Percentiles rank a stretch among this genome's conserved stretches.
Conservation (phyloP, 2,888 invertebrate species). For the Leptopterna dolabrata region DNA sequence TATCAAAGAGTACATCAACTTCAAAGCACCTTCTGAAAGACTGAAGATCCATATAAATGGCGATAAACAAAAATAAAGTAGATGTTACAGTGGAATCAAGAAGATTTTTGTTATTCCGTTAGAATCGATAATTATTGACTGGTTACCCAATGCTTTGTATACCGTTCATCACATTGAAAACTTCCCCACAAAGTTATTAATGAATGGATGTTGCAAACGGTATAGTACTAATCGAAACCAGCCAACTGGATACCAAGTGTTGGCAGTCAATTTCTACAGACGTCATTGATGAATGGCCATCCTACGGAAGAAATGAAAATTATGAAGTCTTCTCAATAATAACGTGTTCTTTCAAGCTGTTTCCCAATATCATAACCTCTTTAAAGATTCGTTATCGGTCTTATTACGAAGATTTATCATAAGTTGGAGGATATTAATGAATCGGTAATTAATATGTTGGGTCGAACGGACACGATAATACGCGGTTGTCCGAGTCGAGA, state of each 20-base stretch:
- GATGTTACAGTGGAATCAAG: no score
- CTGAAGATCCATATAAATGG: no score
- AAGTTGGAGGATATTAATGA: conserved; percentile 43
- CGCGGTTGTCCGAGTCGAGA: conserved; percentile 29
- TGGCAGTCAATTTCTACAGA: neutral
- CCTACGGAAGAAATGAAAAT: neutral
- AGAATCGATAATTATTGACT: no score
- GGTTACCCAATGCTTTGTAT: no score
- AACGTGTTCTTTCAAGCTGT: conserved; percentile 5
- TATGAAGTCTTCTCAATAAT: conserved; percentile 10
- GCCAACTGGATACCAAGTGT: neutral
- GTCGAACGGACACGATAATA: conserved; percentile 41
- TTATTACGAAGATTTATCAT: conserved; percentile 51
- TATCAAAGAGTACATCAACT: no score
- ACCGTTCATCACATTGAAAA: no score
- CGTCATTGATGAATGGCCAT: conserved; percentile 20
- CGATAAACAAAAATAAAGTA: no score
- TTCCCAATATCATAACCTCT: conserved; percentile 40
- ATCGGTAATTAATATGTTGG: conserved; percentile 50
- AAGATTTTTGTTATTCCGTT: no score
- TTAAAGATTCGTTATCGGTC: conserved; percentile 43
- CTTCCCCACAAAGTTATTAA: no score
- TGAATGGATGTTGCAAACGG: no score
- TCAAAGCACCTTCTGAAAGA: no score
- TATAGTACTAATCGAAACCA: neutral